Evolutionary conservation across 2,888 invertebrate genomes (phyloP), one percentile per base, ranked within the genome.

Genomic region (Isotomurus palustris): DNA sequence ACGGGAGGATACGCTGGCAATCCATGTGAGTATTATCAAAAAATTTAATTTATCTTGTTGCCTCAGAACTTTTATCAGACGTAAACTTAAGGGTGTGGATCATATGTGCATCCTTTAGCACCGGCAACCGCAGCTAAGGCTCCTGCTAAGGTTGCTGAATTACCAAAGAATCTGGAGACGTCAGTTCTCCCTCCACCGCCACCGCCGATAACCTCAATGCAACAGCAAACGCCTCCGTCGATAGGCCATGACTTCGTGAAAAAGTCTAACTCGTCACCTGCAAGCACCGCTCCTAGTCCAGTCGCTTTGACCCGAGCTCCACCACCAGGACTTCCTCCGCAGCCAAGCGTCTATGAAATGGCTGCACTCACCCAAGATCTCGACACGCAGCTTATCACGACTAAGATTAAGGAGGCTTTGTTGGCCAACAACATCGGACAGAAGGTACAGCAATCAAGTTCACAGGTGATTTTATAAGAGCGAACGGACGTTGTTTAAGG

Each of bases 381-480:
- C 64, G 96, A 97, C 77, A 97, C 97, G 1, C 92, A 95, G 74
- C 86, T 88, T 21, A 92, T 96, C 72, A 96, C 96, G 2, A 93
- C 93, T 8, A 91, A 92, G 76, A 95, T 96, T 74, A 97, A 96
- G 75, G 96, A 96, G 76, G 93, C 95, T 0, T 80, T 97, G 10
- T 80, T 96, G 52, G 94, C 95, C 36, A 95, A 96, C 76, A 96
- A 96, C 74, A 93, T 97, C 69, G 96, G 96, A 2, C 97, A 97
- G 77, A 96, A 96, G 81, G 83, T 86, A 74, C 56, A 67, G 17
- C 4, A 1, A 40, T 10, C n/a, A 10, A 17, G 8, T 40, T 32
- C 14, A 14, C 32, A 32, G 14, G 8, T 32, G 32, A 8, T 32
- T 10, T 32, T 10, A 32, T 32, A 10, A 8, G 8, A 32, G 14